Conservation (phyloP, 2,888 invertebrate species). For the Stenoptilia bipunctidactyla region DNA sequence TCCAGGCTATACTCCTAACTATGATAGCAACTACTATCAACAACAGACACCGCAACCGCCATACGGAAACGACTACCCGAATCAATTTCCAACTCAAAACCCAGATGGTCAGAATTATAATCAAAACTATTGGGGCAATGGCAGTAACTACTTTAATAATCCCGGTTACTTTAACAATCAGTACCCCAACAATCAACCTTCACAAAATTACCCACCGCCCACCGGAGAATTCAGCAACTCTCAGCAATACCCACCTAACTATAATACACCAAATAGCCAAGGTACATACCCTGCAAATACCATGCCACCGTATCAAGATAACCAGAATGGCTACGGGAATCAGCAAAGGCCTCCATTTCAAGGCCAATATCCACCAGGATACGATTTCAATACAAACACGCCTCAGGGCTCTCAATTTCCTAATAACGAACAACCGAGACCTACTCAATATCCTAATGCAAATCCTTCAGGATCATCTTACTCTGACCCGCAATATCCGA, state of each 20-base stretch:
- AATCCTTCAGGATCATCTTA: not conserved
- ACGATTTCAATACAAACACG: conserved; percentile 38
- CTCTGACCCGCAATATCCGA: conserved; percentile 6
- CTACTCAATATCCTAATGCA: not conserved
- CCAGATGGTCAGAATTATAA: conserved; percentile 42
- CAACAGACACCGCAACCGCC: conserved; percentile 37
- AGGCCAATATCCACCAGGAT: conserved; percentile 32
- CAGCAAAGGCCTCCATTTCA: conserved; percentile 43
- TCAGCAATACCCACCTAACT: conserved; percentile 44
- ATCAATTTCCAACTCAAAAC: conserved; percentile 30
- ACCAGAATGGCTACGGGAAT: conserved; percentile 39
- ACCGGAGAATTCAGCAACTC: conserved; percentile 4
- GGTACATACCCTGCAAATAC: conserved; percentile 38
- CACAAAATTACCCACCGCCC: conserved; percentile 28
- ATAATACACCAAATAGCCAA: conserved; percentile 32
- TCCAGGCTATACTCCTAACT: conserved; percentile 53
- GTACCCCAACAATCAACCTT: conserved; percentile 42
- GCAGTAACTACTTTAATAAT: conserved; percentile 45
- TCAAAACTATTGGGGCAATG: conserved; percentile 56
- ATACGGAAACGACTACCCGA: conserved; percentile 39
- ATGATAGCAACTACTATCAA: conserved; percentile 49
- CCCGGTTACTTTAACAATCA: conserved; percentile 29
- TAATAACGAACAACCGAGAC: not conserved
- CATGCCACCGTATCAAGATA: conserved; percentile 38
- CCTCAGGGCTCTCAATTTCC: conserved; percentile 17